Evolutionary conservation across 1,140 invertebrate genomes (phyloP).

Genomic region (Drosophila subobscura): DNA sequence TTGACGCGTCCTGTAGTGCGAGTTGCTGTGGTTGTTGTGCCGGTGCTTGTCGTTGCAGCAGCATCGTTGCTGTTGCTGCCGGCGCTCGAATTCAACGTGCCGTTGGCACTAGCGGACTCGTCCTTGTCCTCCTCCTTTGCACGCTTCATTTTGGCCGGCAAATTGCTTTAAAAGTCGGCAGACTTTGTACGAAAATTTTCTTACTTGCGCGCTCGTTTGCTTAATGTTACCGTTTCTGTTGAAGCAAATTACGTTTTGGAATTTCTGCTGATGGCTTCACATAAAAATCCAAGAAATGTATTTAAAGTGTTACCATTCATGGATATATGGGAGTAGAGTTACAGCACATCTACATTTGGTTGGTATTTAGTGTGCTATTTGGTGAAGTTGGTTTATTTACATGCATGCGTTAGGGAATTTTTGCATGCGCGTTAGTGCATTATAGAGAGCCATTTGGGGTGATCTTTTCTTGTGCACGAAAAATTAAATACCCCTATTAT

Average conservation of each 20-base stretch:
- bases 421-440: too few relatives aligned
- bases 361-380: too few relatives aligned
- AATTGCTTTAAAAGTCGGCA: constrained; percentile 6
- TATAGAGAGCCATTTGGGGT: too few relatives aligned
- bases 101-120: constrained; percentile 6
- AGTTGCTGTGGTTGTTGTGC: constrained; percentile 18
- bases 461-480: too few relatives aligned
- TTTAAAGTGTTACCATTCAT: too few relatives aligned
- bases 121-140: constrained; percentile 58
- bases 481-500: too few relatives aligned
- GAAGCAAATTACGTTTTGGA: neutral
- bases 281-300: neutral
- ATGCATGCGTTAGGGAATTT: too few relatives aligned
- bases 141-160: constrained; percentile 50
- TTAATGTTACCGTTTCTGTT: constrained; percentile 10
- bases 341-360: too few relatives aligned
- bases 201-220: constrained; percentile 34
- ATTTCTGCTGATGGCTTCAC: too few relatives aligned
- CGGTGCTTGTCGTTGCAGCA: constrained; percentile 4
- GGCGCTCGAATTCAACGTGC: constrained; percentile 18
- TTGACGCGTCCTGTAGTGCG: constrained; percentile 80
- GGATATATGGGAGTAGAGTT: too few relatives aligned
- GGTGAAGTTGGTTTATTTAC: too few relatives aligned
- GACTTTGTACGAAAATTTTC: constrained; percentile 39
- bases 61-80: constrained; percentile 48